Evolutionary conservation across 2,113 vertebrate genomes (phyloP).

Genomic region (Myrmophylax atrothorax): DNA sequence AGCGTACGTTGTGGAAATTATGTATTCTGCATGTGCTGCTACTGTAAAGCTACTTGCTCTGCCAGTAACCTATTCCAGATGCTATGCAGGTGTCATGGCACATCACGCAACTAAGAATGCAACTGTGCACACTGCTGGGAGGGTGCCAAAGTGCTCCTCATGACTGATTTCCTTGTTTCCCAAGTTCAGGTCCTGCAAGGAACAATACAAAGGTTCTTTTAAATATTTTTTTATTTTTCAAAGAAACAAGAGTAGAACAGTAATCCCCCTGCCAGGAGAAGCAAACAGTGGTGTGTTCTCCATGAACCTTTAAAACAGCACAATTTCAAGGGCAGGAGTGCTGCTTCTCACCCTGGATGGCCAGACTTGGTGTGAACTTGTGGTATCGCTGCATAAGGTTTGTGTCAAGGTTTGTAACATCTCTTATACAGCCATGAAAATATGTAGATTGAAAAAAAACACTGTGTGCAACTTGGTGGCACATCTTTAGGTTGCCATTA

Average conservation of each 20-base stretch:
- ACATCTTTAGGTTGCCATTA: neutral
- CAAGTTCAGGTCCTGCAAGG: neutral
- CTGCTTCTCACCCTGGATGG: neutral
- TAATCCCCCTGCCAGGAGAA: neutral
- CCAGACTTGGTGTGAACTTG: neutral
- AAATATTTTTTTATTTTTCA: neutral
- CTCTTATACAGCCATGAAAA: neutral
- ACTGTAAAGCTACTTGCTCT: neutral
- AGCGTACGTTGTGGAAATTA: neutral
- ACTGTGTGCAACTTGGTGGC: neutral
- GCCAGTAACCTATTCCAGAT: neutral
- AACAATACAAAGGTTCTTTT: neutral
- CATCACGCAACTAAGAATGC: rapidly evolving
- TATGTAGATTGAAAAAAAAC: neutral
- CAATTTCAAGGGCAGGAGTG: neutral
- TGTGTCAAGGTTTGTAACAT: neutral
- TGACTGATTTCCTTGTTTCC: rapidly evolving
- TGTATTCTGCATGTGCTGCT: neutral
- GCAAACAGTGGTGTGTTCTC: neutral
- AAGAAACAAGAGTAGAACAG: neutral
- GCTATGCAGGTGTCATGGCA: neutral
- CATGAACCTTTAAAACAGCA: neutral
- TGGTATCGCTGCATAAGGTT: neutral
- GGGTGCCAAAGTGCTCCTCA: neutral
- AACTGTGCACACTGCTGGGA: rapidly evolving